Base-by-base conservation (phyloP, 2,797 vertebrate genomes). In the Iguana delicatissima region DNA sequence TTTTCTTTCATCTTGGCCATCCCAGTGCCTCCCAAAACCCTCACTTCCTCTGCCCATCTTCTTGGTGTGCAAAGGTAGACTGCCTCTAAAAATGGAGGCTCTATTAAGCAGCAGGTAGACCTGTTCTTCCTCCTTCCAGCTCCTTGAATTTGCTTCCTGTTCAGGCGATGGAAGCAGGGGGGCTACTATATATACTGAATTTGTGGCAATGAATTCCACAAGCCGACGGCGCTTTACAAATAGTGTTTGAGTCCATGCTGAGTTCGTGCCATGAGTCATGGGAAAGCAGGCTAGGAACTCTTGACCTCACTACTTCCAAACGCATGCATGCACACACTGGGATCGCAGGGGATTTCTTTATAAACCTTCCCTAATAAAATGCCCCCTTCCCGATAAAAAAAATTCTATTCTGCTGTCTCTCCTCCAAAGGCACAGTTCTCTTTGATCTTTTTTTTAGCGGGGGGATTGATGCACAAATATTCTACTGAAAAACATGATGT, bases 21-120 rank as follows among this genome's bases (percentile, higher is more conserved):
- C 42, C 42, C 42, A 46, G 42, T 46, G 42, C 42, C 42, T 46
- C 42, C 42, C 42, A 3, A 62, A 62, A 1, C 16, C 59, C 62
- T 24, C 62, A 67, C 6, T 24, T 26, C 24, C 24, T 67, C 22
- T 6, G 1, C 8, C 62, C 4, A 26, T 2, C 59, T 62, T 16
- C 59, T 67, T 26, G 62, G 22, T 67, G 62, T 9, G 24, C 2
- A 42, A 20, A 77, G 35, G 20, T 35, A 74, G 35, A 46, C 46
- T 72, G 79, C 50, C 64, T 13, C 77, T 87, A 35, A n/a, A n/a
- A 22, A 55, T 88, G 79, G 87, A 42, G 13, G 79, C n/a, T 81
- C 79, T 16, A 29, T 67, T 67, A n/a, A 13, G 26, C 6, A 6
- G 7, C 20, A 67, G 82, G 14, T 29, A 67, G 13, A 29, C 12